Conservation (phyloP, 2,113 vertebrate species). For the Psilopogon haemacephalus region DNA sequence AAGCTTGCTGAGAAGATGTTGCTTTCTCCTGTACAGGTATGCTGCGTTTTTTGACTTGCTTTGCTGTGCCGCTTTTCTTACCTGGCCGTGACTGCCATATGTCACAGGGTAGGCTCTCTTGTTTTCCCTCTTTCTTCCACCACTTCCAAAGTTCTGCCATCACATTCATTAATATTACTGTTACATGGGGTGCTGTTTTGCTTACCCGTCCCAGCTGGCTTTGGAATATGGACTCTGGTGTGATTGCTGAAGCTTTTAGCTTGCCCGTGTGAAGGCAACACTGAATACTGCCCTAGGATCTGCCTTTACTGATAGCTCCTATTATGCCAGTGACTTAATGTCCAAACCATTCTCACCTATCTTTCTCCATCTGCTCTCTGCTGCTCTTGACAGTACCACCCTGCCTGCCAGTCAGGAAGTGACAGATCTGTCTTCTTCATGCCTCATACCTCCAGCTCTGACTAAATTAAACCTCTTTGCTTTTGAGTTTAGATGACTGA, state of each 20-base stretch:
- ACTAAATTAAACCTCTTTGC: background rate
- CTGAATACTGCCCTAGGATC: background rate
- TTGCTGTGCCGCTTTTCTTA: background rate
- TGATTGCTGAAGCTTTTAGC: background rate
- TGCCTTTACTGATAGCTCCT: background rate
- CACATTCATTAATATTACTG: background rate
- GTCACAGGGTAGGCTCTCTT: background rate
- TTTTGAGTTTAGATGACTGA: background rate
- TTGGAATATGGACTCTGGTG: background rate
- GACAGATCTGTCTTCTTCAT: background rate
- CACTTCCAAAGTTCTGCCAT: background rate
- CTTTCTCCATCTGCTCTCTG: background rate
- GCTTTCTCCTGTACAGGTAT: background rate
- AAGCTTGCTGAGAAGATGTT: background rate
- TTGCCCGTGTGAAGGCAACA: background rate
- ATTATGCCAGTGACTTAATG: background rate
- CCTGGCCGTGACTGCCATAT: fast-evolving
- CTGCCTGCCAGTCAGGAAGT: background rate
- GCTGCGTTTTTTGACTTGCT: background rate
- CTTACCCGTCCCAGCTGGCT: background rate
- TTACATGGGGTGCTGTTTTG: background rate
- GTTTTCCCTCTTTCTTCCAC: background rate
- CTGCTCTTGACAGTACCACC: background rate
- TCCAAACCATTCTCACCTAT: background rate
- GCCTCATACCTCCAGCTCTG: background rate